A percentile compares a stretch with the other conserved stretches of the same genome.
phyloP scores from a whole-genome alignment of 2,797 vertebrate species.

The Prionace glauca region DNA sequence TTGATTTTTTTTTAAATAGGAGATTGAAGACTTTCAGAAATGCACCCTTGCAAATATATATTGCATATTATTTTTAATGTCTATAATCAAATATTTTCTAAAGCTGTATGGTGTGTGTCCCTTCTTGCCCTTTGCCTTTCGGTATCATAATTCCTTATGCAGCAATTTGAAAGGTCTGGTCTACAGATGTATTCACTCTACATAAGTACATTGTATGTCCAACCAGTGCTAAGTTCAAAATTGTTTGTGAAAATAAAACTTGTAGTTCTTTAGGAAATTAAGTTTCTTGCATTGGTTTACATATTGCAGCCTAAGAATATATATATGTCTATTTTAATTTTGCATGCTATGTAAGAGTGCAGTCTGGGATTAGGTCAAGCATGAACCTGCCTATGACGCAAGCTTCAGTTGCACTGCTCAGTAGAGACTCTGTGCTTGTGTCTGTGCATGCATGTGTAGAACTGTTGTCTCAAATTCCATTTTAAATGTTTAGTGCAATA shows the following conservation, averaged over 20 bases:
- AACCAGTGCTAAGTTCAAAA: not conserved
- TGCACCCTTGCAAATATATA: not conserved
- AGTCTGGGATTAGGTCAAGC: not conserved
- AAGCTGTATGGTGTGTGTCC: no score
- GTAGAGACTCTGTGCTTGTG: not conserved
- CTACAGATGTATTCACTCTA: not conserved
- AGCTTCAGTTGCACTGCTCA: not conserved
- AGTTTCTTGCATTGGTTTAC: not conserved
- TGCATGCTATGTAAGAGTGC: not conserved
- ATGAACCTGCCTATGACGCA: not conserved
- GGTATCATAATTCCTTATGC: not conserved
- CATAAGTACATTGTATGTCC: not conserved
- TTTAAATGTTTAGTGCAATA: not conserved
- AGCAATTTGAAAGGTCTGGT: not conserved
- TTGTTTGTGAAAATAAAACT: not conserved
- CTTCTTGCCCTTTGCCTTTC: not conserved
- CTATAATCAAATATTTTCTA: not conserved
- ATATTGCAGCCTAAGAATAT: not conserved
- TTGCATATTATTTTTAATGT: not conserved
- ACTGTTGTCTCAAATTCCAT: not conserved
- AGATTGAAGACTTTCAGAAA: not conserved
- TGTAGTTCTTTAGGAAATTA: not conserved
- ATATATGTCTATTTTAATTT: not conserved
- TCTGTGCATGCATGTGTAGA: not conserved
- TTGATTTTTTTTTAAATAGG: not conserved